Evolutionary conservation across 2,113 vertebrate genomes (phyloP).

Genomic region (Xyrauchen texanus): DNA sequence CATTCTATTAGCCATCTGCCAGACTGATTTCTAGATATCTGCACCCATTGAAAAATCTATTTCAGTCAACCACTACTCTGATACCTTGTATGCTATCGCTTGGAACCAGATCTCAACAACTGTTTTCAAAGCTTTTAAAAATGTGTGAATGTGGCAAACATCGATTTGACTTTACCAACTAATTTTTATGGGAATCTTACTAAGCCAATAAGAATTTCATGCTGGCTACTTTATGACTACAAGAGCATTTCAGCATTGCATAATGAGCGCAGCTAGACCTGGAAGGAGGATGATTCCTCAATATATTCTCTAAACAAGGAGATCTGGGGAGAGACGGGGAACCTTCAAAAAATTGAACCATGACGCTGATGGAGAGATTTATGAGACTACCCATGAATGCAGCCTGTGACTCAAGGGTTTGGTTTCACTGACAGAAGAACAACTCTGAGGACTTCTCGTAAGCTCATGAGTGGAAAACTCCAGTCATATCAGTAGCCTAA

Average conservation of each 20-base stretch:
- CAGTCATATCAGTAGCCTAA: no score
- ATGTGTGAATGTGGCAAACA: background rate
- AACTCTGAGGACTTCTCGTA: background rate
- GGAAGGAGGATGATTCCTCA: background rate
- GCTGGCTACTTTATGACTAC: background rate
- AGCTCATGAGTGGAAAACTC: no score
- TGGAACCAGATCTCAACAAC: background rate
- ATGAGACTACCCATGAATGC: slow-evolving; percentile 12
- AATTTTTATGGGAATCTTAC: background rate
- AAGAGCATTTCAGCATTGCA: background rate
- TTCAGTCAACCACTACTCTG: background rate
- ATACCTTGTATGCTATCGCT: background rate
- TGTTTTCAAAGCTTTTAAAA: background rate
- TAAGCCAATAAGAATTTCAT: slow-evolving; percentile 1
- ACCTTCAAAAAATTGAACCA: background rate
- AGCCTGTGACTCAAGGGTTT: slow-evolving; percentile 32
- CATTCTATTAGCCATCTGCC: no score
- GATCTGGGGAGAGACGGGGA: slow-evolving; percentile 3
- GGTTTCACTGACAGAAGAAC: slow-evolving; percentile 19
- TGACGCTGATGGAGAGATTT: slow-evolving; percentile 12
- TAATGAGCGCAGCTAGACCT: background rate
- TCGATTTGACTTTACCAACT: background rate
- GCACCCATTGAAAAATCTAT: no score
- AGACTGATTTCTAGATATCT: no score
- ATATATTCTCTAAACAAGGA: slow-evolving; percentile 26